Percentiles rank a stretch among this genome's conserved stretches.
Conservation (phyloP, 2,888 invertebrate genomes). For the Chrysotoxum bicinctum region DNA sequence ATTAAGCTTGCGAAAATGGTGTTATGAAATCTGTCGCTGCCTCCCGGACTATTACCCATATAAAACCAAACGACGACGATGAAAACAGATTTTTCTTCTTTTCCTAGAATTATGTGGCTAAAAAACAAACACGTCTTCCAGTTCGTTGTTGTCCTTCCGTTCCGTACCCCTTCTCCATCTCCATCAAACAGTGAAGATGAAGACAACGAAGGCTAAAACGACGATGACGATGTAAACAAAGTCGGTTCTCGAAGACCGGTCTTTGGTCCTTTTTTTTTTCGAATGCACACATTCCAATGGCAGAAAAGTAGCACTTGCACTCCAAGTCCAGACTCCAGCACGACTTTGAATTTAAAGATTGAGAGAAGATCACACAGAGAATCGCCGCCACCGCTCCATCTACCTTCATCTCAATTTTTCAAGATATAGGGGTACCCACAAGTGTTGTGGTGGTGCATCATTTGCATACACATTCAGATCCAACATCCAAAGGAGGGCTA, state of each 20-base stretch:
- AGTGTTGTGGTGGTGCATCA: constrained; percentile 23
- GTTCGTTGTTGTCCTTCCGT: constrained; percentile 26
- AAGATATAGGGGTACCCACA: constrained; percentile 11
- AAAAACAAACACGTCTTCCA: constrained; percentile 52
- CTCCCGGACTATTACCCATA: constrained; percentile 41
- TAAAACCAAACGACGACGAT: constrained; percentile 30
- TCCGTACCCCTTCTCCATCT: constrained; percentile 20
- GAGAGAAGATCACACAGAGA: constrained; percentile 30
- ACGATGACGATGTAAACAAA: constrained; percentile 64
- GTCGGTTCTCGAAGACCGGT: constrained; percentile 59
- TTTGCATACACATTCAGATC: constrained; percentile 3
- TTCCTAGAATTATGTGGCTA: constrained; percentile 67
- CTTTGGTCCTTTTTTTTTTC: constrained; percentile 57
- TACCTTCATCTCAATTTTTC: constrained; percentile 53
- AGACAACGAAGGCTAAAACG: neutral
- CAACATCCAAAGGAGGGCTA: neutral
- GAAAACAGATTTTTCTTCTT: constrained; percentile 57
- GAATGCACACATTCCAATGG: constrained; percentile 60
- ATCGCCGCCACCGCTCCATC: constrained; percentile 58
- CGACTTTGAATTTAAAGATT: neutral
- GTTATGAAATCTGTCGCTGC: no score
- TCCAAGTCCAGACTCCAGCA: constrained; percentile 20
- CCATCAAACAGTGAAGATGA: neutral
- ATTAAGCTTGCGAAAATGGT: no score
- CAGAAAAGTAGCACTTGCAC: constrained; percentile 62